A percentile compares a stretch with the other conserved stretches of the same genome.
Conservation (phyloP, 2,113 vertebrate genomes). For the Datnioides undecimradiatus region DNA sequence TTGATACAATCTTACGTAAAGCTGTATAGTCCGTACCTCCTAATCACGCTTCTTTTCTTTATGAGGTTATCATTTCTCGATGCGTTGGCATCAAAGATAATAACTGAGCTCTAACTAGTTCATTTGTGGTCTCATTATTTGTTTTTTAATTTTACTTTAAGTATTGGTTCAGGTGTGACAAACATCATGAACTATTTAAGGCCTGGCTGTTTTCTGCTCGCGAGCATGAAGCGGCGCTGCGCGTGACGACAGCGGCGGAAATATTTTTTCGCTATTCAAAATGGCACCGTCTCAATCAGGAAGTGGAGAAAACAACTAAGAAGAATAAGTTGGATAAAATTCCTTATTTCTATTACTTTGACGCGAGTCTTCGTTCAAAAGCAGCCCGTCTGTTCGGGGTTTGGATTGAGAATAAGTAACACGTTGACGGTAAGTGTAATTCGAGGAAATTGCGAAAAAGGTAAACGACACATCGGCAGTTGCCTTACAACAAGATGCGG, state of each 20-base stretch:
- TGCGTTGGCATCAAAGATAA: not conserved
- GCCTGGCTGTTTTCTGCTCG: slow-evolving; percentile 15
- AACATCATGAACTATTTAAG: slow-evolving; percentile 46
- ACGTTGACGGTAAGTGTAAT: slow-evolving; percentile 62
- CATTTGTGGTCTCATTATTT: not conserved
- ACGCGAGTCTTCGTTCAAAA: slow-evolving; percentile 42
- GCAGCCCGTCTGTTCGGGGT: not conserved
- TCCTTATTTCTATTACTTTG: slow-evolving; percentile 48
- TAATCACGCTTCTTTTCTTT: not conserved
- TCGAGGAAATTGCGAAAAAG: slow-evolving; percentile 51
- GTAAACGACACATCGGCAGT: slow-evolving; percentile 72
- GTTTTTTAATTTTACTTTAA: not conserved
- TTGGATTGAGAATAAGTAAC: slow-evolving; percentile 55
- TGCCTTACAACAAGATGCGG: slow-evolving; percentile 60
- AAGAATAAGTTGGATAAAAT: slow-evolving; percentile 79
- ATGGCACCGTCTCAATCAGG: slow-evolving; percentile 85
- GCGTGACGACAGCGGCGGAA: slow-evolving; percentile 82
- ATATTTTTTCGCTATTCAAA: slow-evolving; percentile 84
- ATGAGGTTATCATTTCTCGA: not conserved
- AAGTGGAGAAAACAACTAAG: slow-evolving; percentile 81
- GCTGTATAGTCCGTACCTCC: too few relatives aligned
- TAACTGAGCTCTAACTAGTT: not conserved
- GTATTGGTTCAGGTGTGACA: not conserved
- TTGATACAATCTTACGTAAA: too few relatives aligned
- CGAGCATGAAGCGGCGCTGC: slow-evolving; percentile 49